Conservation (phyloP, 2,113 vertebrate genomes). For the Nothobranchius furzeri region DNA sequence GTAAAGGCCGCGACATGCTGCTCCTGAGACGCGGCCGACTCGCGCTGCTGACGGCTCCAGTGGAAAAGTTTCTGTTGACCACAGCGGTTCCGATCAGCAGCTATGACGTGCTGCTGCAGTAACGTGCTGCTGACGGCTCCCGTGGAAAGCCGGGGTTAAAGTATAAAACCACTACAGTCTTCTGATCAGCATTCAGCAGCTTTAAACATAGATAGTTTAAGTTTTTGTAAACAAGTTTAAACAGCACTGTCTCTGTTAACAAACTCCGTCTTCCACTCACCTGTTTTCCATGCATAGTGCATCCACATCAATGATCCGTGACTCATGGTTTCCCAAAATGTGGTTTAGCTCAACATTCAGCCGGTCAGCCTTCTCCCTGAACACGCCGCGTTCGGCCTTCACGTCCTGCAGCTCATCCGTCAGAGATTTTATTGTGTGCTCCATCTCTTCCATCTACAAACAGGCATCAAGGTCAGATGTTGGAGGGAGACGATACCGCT, state of each 20-base stretch:
- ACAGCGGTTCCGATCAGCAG: too few relatives aligned
- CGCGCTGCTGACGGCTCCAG: too few relatives aligned
- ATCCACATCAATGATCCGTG: conserved; percentile 92
- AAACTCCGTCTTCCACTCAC: conserved; percentile 49
- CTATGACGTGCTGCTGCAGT: too few relatives aligned
- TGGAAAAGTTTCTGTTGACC: too few relatives aligned
- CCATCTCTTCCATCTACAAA: conserved; percentile 85
- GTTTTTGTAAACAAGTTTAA: background rate
- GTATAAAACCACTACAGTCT: too few relatives aligned
- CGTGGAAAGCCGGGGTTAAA: too few relatives aligned
- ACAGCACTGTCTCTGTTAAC: background rate
- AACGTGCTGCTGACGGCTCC: too few relatives aligned
- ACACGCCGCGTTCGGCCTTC: conserved; percentile 88
- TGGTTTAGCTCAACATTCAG: conserved; percentile 96
- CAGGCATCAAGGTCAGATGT: conserved; percentile 2
- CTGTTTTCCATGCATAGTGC: conserved; percentile 98
- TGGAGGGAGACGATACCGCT: background rate
- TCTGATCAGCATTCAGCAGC: too few relatives aligned
- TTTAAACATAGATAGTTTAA: too few relatives aligned
- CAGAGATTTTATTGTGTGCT: conserved; percentile 85
- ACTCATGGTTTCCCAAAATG: conserved; percentile 87
- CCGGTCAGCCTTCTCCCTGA: conserved; percentile 90
- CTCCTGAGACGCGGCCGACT: too few relatives aligned
- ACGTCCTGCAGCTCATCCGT: conserved; percentile 93
- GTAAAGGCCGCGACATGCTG: too few relatives aligned